Base-by-base conservation (phyloP, 2,888 invertebrate genomes). In the Hypena proboscidalis region DNA sequence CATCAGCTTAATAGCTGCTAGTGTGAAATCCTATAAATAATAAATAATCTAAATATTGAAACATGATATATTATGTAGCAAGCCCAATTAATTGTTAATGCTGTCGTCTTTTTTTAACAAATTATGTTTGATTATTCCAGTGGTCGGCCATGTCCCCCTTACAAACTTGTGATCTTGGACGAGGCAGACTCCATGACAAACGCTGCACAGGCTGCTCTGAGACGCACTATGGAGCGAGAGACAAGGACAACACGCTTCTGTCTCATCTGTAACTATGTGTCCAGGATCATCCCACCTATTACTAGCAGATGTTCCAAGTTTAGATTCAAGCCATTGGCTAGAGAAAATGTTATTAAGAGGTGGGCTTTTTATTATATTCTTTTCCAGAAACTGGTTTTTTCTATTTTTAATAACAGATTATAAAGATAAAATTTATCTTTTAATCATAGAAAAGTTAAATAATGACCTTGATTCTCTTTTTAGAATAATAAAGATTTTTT, bases 171-270 rank as follows among this genome's bases (percentile, higher is more conserved):
- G 3, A 98, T 99, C 58, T 91, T 99, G 10, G 99, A 99, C 79
- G 99, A 99, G 90, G 99, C 99, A 0, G 99, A 99, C 79, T 98
- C 98, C 1, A 99, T 99, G 99, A 99, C 99, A 0, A 93, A 93
- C 58, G 96, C 98, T 2, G 99, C 99, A 0, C 99, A 99, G 52
- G 96, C 99, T 5, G 99, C 99, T 0, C 88, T 99, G 10, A 94
- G 99, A 50, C 94, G 99, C 48, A 99, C 98, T 1, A 99, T 99
- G 97, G 99, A 99, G 80, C 95, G 96, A 67, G 96, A 99, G 82
- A 96, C 98, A 0, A 95, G 95, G 60, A 97, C 97, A 2, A 99
- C 99, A 0, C 92, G 99, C 29, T 99, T 99, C 85, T 99, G 99
- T 82, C 92, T 99, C 13, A 97, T 99, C 63, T 99, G 99, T 86